Evolutionary conservation across 2,113 vertebrate species (phyloP).

Genomic region (Pao palembangensis): DNA sequence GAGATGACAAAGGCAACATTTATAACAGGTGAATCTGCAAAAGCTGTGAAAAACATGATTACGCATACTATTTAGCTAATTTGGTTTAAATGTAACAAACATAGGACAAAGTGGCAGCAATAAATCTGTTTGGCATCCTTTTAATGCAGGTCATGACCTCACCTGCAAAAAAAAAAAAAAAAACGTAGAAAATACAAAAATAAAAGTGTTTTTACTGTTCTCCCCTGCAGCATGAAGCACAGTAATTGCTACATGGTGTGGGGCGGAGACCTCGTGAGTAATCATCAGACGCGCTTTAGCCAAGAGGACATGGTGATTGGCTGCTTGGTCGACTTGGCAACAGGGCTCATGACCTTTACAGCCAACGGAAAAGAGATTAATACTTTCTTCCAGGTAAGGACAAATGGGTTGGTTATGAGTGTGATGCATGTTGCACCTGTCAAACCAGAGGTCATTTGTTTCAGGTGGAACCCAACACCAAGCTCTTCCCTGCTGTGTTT

Average conservation of each 20-base stretch:
- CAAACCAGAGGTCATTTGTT: constrained; percentile 1
- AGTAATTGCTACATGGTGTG: constrained; percentile 98
- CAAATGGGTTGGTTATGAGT: not conserved
- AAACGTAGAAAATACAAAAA: not conserved
- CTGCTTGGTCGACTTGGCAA: constrained; percentile 89
- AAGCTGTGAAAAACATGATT: not conserved
- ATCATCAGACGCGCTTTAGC: constrained; percentile 85
- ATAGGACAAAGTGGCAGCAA: too few relatives aligned
- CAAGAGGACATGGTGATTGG: constrained; percentile 90
- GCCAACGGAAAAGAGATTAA: constrained; percentile 94
- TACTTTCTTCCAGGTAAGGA: constrained; percentile 89
- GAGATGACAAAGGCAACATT: constrained; percentile 88
- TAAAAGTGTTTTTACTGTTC: not conserved
- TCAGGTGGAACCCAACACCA: constrained; percentile 95
- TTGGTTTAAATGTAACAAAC: too few relatives aligned
- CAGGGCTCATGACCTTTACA: constrained; percentile 92
- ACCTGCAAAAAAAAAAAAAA: not conserved
- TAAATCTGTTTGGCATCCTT: too few relatives aligned
- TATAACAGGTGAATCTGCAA: constrained; percentile 81
- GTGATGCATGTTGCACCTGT: constrained; percentile 1
- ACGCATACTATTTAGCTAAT: too few relatives aligned
- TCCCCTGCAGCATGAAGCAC: constrained; percentile 82
- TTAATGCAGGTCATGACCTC: not conserved
- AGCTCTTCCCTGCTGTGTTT: constrained; percentile 89
- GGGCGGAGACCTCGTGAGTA: constrained; percentile 87